Evolutionary conservation across 2,797 vertebrate species (phyloP).

Genomic region (Kryptolebias ocellatus): DNA sequence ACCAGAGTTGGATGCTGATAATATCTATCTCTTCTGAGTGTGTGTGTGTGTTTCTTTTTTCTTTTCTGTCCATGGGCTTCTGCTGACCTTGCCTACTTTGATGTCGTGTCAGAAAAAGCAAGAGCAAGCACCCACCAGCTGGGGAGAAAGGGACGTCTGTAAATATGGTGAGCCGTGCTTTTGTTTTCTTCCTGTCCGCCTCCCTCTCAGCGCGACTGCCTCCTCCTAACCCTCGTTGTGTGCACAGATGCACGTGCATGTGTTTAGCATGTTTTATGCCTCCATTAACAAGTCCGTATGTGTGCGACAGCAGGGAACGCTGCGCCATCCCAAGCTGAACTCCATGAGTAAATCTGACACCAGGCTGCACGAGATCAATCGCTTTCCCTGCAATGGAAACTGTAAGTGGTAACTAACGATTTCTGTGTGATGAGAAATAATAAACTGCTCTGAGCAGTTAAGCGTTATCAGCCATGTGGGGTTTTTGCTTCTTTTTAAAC

Average conservation of each 20-base stretch:
- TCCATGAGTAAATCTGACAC: slow-evolving; percentile 87
- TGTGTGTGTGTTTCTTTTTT: slow-evolving; percentile 30
- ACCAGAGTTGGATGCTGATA: slow-evolving; percentile 53
- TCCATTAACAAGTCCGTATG: slow-evolving; percentile 33
- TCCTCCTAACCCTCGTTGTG: neutral
- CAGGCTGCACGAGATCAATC: slow-evolving; percentile 83
- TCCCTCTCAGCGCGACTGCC: neutral
- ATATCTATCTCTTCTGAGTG: slow-evolving; percentile 55
- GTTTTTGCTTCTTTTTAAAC: neutral
- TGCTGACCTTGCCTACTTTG: slow-evolving; percentile 62
- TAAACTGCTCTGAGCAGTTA: slow-evolving; percentile 15
- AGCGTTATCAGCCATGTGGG: slow-evolving; percentile 12
- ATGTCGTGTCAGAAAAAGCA: slow-evolving; percentile 79
- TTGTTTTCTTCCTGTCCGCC: slow-evolving; percentile 23
- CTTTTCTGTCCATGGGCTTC: slow-evolving; percentile 61
- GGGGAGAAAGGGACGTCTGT: slow-evolving; percentile 80
- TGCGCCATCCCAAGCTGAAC: slow-evolving; percentile 81
- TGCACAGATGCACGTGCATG: slow-evolving; percentile 21
- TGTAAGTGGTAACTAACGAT: slow-evolving; percentile 72
- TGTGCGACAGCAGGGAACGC: slow-evolving; percentile 74
- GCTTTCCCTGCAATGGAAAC: slow-evolving; percentile 81
- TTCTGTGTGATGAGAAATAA: slow-evolving; percentile 31
- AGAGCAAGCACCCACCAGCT: slow-evolving; percentile 80
- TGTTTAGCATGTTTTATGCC: slow-evolving; percentile 24
- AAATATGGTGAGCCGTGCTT: slow-evolving; percentile 77